Evolutionary conservation across 2,888 invertebrate species (phyloP).

Genomic region (Spicauda simplicius): DNA sequence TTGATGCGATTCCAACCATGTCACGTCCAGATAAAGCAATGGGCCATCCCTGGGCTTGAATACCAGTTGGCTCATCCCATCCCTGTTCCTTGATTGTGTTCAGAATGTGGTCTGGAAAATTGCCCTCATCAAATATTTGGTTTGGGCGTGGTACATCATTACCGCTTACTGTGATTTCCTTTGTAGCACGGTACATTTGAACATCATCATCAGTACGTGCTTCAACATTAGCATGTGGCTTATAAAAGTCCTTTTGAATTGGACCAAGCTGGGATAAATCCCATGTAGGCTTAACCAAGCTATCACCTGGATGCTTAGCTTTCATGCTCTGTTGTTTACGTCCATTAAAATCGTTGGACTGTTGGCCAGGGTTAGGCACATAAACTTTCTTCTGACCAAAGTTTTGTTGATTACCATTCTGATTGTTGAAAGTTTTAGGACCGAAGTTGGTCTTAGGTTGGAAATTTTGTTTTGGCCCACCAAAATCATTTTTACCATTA

Average conservation of each 20-base stretch:
- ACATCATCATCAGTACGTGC: conserved; percentile 90
- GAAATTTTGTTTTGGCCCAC: conserved; percentile 74
- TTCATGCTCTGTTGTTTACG: conserved; percentile 86
- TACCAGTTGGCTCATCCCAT: conserved; percentile 95
- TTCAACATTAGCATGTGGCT: conserved; percentile 90
- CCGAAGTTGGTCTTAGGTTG: conserved; percentile 72
- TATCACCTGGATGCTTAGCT: conserved; percentile 89
- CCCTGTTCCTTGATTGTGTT: conserved; percentile 92
- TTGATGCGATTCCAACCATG: conserved; percentile 97
- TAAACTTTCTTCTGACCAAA: conserved; percentile 71
- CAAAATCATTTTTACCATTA: conserved; percentile 76
- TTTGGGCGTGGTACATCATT: conserved; percentile 94
- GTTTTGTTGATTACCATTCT: conserved; percentile 65
- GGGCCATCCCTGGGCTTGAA: conserved; percentile 98
- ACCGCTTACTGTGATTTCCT: conserved; percentile 96
- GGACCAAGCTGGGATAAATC: conserved; percentile 89
- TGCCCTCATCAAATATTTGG: conserved; percentile 95
- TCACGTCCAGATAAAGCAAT: conserved; percentile 96
- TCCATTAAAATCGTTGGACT: conserved; percentile 69
- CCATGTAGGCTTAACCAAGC: conserved; percentile 93
- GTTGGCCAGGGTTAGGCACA: conserved; percentile 60
- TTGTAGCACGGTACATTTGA: conserved; percentile 88
- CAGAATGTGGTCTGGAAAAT: conserved; percentile 94
- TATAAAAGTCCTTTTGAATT: conserved; percentile 96
- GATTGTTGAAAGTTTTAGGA: conserved; percentile 71